Evolutionary conservation across 2,113 vertebrate species (phyloP).

Genomic region (Meleagris gallopavo): DNA sequence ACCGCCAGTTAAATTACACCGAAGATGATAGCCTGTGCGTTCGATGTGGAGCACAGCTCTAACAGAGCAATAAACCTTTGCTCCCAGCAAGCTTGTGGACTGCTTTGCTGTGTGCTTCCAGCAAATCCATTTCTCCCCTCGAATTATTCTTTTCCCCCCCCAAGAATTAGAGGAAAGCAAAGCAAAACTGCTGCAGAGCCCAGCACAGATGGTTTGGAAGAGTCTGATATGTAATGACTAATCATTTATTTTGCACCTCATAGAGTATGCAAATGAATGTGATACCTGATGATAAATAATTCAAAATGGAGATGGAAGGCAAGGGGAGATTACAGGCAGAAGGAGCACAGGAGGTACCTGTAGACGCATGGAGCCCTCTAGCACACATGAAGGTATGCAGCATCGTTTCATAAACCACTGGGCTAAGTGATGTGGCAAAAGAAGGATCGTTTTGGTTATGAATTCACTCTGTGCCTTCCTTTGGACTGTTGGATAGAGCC

Average conservation of each 20-base stretch:
- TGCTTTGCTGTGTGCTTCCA: not conserved
- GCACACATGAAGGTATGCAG: not conserved
- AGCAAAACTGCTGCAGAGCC: not conserved
- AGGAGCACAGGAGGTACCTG: not conserved
- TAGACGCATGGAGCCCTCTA: fast-evolving
- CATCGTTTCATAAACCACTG: not conserved
- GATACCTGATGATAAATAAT: conserved; percentile 62
- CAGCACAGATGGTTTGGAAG: conserved; percentile 20
- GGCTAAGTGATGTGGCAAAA: not conserved
- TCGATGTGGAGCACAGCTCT: not conserved
- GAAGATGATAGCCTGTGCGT: not conserved
- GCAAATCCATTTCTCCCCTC: not conserved
- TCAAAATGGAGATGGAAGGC: conserved; percentile 15
- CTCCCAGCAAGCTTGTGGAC: not conserved
- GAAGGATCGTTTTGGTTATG: not conserved
- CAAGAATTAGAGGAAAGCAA: not conserved
- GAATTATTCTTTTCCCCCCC: not conserved
- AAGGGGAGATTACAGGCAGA: not conserved
- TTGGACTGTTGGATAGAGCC: not conserved
- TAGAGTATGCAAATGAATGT: conserved; percentile 63
- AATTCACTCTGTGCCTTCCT: not conserved
- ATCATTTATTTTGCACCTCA: conserved; percentile 55
- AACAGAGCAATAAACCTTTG: not conserved
- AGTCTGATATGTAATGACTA: not conserved
- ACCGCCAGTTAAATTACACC: conserved; percentile 7